These are phyloP conservation scores for Lagenorhynchus albirostris DNA, from an alignment of 2,113 vertebrate genomes.

Conservation along the genomic window DNA sequence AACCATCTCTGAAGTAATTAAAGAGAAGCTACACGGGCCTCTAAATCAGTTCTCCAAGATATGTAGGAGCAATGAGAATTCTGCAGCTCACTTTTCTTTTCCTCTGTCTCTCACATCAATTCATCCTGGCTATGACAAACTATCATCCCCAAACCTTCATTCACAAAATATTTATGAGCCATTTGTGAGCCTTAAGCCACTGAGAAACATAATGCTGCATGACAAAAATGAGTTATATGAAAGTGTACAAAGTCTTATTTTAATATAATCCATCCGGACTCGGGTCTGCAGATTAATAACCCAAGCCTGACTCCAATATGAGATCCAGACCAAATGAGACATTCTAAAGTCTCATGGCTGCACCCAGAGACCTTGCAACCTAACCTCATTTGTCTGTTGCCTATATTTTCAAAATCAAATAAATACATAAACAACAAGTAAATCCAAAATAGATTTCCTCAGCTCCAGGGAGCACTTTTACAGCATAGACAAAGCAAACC, in stretches of 20 bases:
- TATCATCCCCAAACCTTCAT: conserved; percentile 57
- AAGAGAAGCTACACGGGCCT: conserved; percentile 30
- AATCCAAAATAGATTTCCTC: conserved; percentile 60
- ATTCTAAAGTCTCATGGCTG: conserved; percentile 5
- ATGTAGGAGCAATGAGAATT: not conserved
- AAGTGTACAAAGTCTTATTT: conserved; percentile 61
- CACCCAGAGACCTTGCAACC: conserved; percentile 14
- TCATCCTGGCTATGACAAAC: conserved; percentile 48
- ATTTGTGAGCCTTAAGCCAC: conserved; percentile 65
- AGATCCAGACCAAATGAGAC: conserved; percentile 51
- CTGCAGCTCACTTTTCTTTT: not conserved
- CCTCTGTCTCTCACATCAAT: conserved; percentile 16
- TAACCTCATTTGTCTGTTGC: conserved; percentile 57
- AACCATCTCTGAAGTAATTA: conserved; percentile 68
- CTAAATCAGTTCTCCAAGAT: conserved; percentile 59
- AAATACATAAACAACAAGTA: conserved; percentile 68
- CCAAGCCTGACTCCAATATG: conserved; percentile 24
- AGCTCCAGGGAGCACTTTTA: conserved; percentile 51
- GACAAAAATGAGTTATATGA: conserved; percentile 67
- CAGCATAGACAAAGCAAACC: conserved; percentile 67
- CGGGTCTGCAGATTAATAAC: conserved; percentile 59
- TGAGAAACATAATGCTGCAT: conserved; percentile 56
- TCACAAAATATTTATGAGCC: conserved; percentile 75
- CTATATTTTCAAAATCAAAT: conserved; percentile 64
- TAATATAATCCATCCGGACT: conserved; percentile 64